Percentiles rank a stretch among this genome's conserved stretches.
These are phyloP conservation scores for Lutjanus argentimaculatus DNA, from an alignment of 2,797 vertebrate genomes.

Conservation along the genomic window DNA sequence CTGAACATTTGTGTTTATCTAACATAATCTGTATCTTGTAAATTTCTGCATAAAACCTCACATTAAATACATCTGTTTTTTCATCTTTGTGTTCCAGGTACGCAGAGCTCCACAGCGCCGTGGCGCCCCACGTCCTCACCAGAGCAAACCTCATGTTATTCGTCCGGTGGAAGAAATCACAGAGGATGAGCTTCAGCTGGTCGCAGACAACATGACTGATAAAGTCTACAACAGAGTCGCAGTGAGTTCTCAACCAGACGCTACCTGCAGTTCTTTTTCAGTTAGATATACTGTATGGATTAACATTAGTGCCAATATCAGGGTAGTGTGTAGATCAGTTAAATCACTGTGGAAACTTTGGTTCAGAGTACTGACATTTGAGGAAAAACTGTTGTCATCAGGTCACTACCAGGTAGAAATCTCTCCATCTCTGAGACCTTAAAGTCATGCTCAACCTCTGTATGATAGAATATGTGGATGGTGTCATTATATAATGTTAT, in stretches of 20 bases:
- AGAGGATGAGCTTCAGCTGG: conserved; percentile 82
- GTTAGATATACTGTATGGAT: not conserved
- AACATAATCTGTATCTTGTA: not conserved
- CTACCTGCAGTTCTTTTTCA: not conserved
- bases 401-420: not conserved
- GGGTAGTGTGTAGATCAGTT: not conserved
- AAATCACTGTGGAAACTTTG: not conserved
- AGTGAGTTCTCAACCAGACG: conserved; percentile 69
- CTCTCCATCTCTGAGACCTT: not conserved
- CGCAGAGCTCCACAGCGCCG: conserved; percentile 59
- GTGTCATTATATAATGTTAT: too few relatives aligned
- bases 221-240: conserved; percentile 84
- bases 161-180: conserved; percentile 85
- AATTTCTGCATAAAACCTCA: not conserved
- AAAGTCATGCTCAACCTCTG: not conserved
- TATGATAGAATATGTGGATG: too few relatives aligned
- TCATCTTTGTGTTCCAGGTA: conserved; percentile 62
- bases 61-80: not conserved
- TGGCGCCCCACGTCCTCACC: conserved; percentile 52
- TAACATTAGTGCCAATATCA: not conserved
- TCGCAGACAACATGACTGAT: conserved; percentile 83
- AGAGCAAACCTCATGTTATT: conserved; percentile 77
- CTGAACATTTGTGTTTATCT: not conserved
- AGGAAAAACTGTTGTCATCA: not conserved
- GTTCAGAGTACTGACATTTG: not conserved